These are phyloP conservation scores for Branchinecta lindahli DNA, from an alignment of 1,140 invertebrate genomes.

Conservation along the genomic window DNA sequence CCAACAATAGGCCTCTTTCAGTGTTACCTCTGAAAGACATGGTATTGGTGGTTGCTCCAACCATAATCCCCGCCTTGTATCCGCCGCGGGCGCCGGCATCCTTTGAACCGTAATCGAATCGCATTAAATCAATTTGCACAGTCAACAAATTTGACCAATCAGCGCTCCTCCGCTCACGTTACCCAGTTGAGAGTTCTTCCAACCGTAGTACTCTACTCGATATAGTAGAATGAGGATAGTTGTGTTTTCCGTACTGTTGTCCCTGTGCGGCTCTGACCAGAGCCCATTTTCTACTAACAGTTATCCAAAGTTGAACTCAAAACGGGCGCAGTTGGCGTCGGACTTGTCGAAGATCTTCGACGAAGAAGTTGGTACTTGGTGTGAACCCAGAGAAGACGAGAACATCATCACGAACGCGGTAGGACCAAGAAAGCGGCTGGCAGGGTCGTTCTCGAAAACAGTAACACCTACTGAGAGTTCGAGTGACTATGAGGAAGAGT, in stretches of 20 bases:
- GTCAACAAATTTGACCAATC: background rate
- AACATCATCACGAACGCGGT: background rate
- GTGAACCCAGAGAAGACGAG: conserved; percentile 5
- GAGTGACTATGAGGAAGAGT: background rate
- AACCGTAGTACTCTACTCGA: background rate
- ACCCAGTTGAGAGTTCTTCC: background rate
- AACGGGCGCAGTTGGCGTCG: background rate
- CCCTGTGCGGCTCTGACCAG: background rate
- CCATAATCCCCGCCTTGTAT: background rate
- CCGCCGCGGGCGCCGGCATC: background rate
- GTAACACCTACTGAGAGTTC: background rate
- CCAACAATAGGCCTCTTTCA: no score
- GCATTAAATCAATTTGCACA: background rate
- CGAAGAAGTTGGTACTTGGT: background rate
- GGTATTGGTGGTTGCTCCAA: background rate
- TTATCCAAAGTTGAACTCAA: background rate
- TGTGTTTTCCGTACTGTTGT: background rate
- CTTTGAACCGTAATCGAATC: background rate
- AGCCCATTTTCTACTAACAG: background rate
- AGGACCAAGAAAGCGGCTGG: background rate
- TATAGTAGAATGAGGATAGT: background rate
- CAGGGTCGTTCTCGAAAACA: background rate
- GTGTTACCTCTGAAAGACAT: no score
- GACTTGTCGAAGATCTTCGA: conserved; percentile 5
- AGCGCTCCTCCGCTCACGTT: background rate